Evolutionary conservation across 35 echinoderm and acorn worm species (phyloP), one percentile per base, ranked within the genome.

Genomic region (Lytechinus pictus): DNA sequence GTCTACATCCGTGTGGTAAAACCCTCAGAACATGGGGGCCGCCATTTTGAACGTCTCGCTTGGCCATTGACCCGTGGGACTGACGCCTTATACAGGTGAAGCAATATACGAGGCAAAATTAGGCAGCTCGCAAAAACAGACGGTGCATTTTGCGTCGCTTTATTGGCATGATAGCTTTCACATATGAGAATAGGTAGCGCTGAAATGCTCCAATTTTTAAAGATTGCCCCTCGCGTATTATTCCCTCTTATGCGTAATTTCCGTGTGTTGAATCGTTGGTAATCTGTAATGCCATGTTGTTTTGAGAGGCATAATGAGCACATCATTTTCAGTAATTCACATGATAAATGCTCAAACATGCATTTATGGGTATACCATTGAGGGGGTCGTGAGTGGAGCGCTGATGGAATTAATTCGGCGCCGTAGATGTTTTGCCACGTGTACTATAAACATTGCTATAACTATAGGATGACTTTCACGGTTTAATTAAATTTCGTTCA

Each of bases 21-120:
- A 6, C 88, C 52, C 29, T 90, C 88, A 90, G 52, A 90, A 54
- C 29, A 90, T 90, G 88, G 88, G 52, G 88, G 88, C 88, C 88
- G 88, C 88, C 88, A 90, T 90, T 90, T 90, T 90, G 88, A 90
- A 90, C 88, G 88, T 90, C 88, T 90, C 88, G 88, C 88, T 90
- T 90, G 88, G 88, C 88, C 88, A 90, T 90, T 90, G 88, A 90
- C 88, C 88, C 88, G 88, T 90, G 28, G 88, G 88, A 54, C 88
- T 90, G 88, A 90, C 88, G 88, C 88, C 88, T 52, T 51, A 90
- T 90, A 90, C 88, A 90, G 88, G 88, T 90, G 88, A 52, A 54
- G 88, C 88, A 90, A 90, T 90, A 90, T 90, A 54, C 88, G 88
- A 90, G 88, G 88, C 28, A 90, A 90, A 90, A 90, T 90, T 90